These are phyloP conservation scores for Paramacrobiotus metropolitanus DNA, from an alignment of 1,140 invertebrate species.

Conservation along the genomic window DNA sequence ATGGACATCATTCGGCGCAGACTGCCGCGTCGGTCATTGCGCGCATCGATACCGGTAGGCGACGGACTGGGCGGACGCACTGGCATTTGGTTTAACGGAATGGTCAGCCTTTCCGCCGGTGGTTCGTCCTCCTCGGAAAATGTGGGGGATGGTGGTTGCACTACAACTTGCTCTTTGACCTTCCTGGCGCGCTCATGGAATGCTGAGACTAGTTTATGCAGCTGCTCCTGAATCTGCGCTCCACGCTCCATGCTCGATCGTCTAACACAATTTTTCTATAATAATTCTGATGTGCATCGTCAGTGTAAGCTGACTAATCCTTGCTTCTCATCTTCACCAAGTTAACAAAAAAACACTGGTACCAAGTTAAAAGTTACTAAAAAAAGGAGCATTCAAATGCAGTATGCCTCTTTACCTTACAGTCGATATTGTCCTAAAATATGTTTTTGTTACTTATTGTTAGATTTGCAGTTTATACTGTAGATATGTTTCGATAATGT, in stretches of 20 bases:
- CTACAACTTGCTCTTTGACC: slow-evolving; percentile 29
- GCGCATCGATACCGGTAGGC: slow-evolving; percentile 7
- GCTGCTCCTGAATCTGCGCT: slow-evolving; percentile 16
- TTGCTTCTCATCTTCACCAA: not conserved
- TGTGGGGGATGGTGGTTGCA: slow-evolving; percentile 34
- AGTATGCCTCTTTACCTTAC: not conserved
- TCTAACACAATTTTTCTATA: not conserved
- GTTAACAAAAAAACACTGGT: not conserved
- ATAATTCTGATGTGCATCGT: not conserved
- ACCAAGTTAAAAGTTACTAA: not conserved
- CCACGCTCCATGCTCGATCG: not conserved
- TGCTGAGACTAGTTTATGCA: slow-evolving; percentile 31
- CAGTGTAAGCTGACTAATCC: not conserved
- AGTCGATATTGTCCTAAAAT: not conserved
- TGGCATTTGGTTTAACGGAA: slow-evolving; percentile 8
- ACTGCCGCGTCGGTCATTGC: too few relatives aligned
- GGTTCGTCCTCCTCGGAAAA: slow-evolving; percentile 12
- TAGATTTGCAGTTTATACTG: too few relatives aligned
- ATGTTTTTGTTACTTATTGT: too few relatives aligned
- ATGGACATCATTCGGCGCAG: too few relatives aligned
- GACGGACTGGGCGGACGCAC: not conserved
- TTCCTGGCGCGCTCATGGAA: slow-evolving; percentile 32
- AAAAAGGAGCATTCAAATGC: too few relatives aligned
- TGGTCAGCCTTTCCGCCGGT: slow-evolving; percentile 1
- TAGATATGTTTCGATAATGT: too few relatives aligned